Conservation (phyloP, 2,797 vertebrate species). For the Crypturellus tataupa region DNA sequence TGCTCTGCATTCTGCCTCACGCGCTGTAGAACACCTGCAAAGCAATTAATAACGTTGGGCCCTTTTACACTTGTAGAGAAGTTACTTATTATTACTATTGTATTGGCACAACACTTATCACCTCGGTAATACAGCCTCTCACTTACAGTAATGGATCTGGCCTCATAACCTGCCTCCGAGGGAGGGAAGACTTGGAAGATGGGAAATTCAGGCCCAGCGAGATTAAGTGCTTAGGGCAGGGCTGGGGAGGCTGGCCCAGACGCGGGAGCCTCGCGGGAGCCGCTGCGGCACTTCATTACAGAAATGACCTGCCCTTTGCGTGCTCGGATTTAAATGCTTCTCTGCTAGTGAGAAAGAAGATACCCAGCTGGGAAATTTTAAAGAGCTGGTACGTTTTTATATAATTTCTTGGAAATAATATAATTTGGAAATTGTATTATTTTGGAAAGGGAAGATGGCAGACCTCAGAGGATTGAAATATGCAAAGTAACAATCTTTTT, state of each 20-base stretch:
- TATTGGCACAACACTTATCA: conserved; percentile 47
- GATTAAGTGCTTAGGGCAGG: not conserved
- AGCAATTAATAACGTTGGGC: conserved; percentile 59
- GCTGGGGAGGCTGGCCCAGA: not conserved
- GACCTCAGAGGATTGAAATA: not conserved
- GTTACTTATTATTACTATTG: conserved; percentile 63
- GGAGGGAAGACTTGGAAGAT: conserved; percentile 4
- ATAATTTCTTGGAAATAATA: not conserved
- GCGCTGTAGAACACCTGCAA: not conserved
- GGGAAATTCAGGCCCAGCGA: not conserved
- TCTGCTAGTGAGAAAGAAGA: not conserved
- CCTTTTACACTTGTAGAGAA: conserved; percentile 29
- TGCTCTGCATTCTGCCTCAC: not conserved
- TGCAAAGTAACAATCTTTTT: not conserved
- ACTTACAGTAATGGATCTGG: conserved; percentile 12
- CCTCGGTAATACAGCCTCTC: conserved; percentile 29
- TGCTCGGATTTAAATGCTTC: not conserved
- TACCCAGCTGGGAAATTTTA: not conserved
- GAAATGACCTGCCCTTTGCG: not conserved
- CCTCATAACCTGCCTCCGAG: conserved; percentile 4
- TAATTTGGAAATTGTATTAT: not conserved
- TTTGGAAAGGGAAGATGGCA: not conserved
- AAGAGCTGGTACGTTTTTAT: not conserved
- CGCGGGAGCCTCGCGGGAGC: not conserved
- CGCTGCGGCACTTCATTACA: not conserved